phyloP scores from a whole-genome alignment of 53 echinoderm and acorn worm genomes.

The Holothuria scabra region DNA sequence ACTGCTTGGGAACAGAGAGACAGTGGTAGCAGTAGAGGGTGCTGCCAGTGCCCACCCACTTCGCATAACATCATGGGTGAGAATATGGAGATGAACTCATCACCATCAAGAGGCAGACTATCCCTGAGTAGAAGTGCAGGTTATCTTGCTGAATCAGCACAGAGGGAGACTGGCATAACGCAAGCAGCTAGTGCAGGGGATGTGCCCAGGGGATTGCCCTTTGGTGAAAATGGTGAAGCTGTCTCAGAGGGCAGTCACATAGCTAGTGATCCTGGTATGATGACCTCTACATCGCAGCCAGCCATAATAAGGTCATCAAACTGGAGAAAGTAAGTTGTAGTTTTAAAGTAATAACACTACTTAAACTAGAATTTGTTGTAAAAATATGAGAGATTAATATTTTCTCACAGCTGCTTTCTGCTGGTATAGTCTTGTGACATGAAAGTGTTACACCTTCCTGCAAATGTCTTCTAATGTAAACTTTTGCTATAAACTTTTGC shows the following conservation, averaged over 20 bases:
- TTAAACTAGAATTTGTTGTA: too few relatives aligned
- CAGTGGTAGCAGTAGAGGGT: too few relatives aligned
- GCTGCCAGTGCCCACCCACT: too few relatives aligned
- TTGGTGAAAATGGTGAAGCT: conserved; percentile 2
- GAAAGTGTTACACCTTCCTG: too few relatives aligned
- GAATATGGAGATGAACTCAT: neutral
- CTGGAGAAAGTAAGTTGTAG: conserved; percentile 34
- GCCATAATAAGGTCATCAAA: conserved; percentile 37
- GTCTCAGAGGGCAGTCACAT: neutral
- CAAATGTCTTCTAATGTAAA: too few relatives aligned
- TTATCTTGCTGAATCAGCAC: neutral
- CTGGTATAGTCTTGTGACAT: too few relatives aligned
- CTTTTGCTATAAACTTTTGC: too few relatives aligned
- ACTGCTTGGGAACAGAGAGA: too few relatives aligned
- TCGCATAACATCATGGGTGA: too few relatives aligned
- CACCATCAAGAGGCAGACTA: conserved; percentile 14
- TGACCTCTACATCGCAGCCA: conserved; percentile 10
- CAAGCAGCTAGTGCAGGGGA: conserved; percentile 35
- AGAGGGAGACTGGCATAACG: conserved; percentile 12
- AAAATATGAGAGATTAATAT: too few relatives aligned
- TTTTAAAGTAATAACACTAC: too few relatives aligned
- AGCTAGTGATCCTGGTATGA: conserved; percentile 35
- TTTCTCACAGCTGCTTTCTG: too few relatives aligned
- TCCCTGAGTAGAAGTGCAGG: conserved; percentile 30
- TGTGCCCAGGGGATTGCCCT: neutral